Base-by-base conservation (phyloP, 1,140 invertebrate genomes). In the Holcopasites calliopsidis region DNA sequence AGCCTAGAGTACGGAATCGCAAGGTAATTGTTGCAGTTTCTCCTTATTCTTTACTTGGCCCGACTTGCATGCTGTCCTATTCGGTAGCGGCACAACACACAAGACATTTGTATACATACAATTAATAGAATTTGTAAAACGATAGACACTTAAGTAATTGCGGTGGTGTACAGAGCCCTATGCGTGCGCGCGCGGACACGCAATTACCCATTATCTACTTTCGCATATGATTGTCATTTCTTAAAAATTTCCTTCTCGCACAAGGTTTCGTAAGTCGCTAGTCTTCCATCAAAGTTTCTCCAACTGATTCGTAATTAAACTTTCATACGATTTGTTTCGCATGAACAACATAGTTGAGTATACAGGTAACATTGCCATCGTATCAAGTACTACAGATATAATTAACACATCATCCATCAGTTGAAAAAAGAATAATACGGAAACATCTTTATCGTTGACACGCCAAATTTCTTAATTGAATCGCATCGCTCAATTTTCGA, bases 1-100 rank as follows among this genome's bases (percentile, higher is more conserved):
- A 89, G 89, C 88, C 90, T 91, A 91, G 89, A 88, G 88, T 89
- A 91, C 87, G 87, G 85, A 89, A 90, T 91, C 87, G 88, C 85
- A 91, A 89, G 89, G 85, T 89, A 88, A 91, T 89, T 86, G 89
- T 84, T 87, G 91, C 57, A 88, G 87, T 89, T 77, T 91, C 89
- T 91, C 90, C 87, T 87, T 89, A 89, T 88, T 89, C 90, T 91
- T 92, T 92, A 91, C 90, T 92, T 92, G 89, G 90, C 90, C 84
- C 88, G 91, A 90, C 91, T 92, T 89, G 89, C 91, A 91, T 91
- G 91, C 90, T 92, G 91, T 91, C 90, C 91, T 91, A 91, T 89
- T n/a, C 85, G 82, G 86, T 91, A 90, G 81, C 90, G 87, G 90
- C 90, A 90, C 87, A 91, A 91, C 91, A 92, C 86, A 91, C 87